These are phyloP conservation scores for Lamellibrachia satsuma DNA, from an alignment of 2,888 invertebrate species.

Conservation along the genomic window DNA sequence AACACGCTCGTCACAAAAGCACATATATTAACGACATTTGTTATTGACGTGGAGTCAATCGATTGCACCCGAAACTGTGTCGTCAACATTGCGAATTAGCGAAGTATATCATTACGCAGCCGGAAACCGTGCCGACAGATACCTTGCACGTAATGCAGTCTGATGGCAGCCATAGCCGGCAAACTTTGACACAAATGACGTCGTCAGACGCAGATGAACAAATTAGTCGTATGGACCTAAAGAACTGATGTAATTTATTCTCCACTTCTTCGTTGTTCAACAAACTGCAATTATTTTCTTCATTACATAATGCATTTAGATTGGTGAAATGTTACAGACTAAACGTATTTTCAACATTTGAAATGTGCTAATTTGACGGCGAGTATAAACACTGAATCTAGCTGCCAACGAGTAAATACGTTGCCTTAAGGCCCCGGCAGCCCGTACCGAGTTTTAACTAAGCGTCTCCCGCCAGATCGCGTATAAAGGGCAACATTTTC, in stretches of 20 bases:
- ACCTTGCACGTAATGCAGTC: not conserved
- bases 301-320: too few relatives aligned
- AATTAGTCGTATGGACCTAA: not conserved
- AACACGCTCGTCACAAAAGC: not conserved
- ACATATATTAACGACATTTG: too few relatives aligned
- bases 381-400: not conserved
- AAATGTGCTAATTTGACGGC: too few relatives aligned
- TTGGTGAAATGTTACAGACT: too few relatives aligned
- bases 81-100: not conserved
- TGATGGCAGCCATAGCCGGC: not conserved
- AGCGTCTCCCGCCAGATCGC: not conserved
- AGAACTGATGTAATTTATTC: not conserved
- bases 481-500: not conserved
- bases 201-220: not conserved
- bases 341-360: too few relatives aligned
- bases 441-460: not conserved
- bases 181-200: not conserved
- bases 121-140: not conserved
- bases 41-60: too few relatives aligned
- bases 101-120: not conserved
- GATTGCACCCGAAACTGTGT: not conserved
- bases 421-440: not conserved
- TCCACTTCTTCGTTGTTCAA: too few relatives aligned
- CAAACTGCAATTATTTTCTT: too few relatives aligned
- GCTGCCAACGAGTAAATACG: not conserved